Base-by-base conservation (phyloP, 2,888 invertebrate genomes). In the Luperina testacea region DNA sequence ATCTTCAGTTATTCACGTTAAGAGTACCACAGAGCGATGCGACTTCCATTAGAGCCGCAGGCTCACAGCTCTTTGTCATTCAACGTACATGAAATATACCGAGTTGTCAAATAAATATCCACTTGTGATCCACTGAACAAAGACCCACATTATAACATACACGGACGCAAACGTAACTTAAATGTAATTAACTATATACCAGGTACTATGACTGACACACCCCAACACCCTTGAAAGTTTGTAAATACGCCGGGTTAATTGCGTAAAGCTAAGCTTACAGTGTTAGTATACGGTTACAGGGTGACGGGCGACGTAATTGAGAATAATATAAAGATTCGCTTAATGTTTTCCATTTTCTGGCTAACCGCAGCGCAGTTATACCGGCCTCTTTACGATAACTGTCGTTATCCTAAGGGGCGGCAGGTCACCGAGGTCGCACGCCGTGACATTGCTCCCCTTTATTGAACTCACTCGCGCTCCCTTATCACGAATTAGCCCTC, bases 401-500 rank as follows among this genome's bases (percentile, higher is more conserved):
- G 92, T 82, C 91, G 91, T 94, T 94, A 94, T 94, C 92, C 92
- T 85, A 87, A 88, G 89, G 90, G 91, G 90, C 83, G 89, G 89
- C 85, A 88, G 90, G 90, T 90, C 90, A 89, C 86, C 81, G 86
- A 89, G 93, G 92, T 92, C 90, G 90, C 89, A 89, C 91, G 91
- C 91, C 92, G 93, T 93, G 94, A 94, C 94, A 94, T 94, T 92
- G 94, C 93, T 92, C 93, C 93, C 92, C 92, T 93, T 93, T 93
- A 95, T 95, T 95, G 94, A 93, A 94, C 93, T 92, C 90, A 92
- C 92, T 94, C 92, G 92, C 91, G 92, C 92, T 94, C 94, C 94
- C 94, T 95, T 95, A 96, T 95, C 95, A 92, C 93, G 94, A 95
- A 95, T 95, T 95, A 95, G 94, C 93, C 92, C 93, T 92, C 92